Evolutionary conservation across 2,888 invertebrate species (phyloP), one percentile per base, ranked within the genome.

Genomic region (Brachyptera putata): DNA sequence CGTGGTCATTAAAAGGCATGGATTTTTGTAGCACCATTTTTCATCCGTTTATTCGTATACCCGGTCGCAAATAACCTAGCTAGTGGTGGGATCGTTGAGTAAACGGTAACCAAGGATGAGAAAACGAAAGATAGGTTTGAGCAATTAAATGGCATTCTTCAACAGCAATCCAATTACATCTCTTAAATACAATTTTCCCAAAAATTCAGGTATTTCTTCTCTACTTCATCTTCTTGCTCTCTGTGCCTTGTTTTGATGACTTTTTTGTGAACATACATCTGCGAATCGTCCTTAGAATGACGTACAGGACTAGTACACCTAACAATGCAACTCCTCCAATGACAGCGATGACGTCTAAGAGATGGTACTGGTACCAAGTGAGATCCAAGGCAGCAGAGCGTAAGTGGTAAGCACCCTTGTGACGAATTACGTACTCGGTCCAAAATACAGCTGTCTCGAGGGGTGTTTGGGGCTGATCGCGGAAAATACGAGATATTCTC

Each of bases 371-470:
- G 67, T 76, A 73, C 64, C 76, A 74, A 2, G 71, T 70, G 61
- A 79, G 68, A 58, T 75, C 70, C 7, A 75, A 66, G 1, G 75
- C 73, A 9, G 73, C 68, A 0, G 76, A 76, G 60, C 74, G 75
- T 24, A 78, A 66, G 57, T 75, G 72, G 1, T 67, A 63, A 0
- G 77, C 76, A 1, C 76, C 76, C 2, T 74, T 70, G 64, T 78
- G 72, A 37, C 75, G 68, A 5, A 73, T 81, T 1, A 84, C 81
- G 69, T 85, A 81, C 69, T 87, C 85, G 22, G 84, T 79, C 86
- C 85, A 87, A 75, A 82, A 82, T 5, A 83, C 74, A 7, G 87
- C 78, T 4, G 81, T 81, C 21, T 81, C 79, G 22, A 84, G 73
- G 0, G 85, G 81, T 2, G 78, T 72, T 62, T 80, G 72, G 0